Evolutionary conservation across 2,888 invertebrate genomes (phyloP).

Genomic region (Aplocera efformata): DNA sequence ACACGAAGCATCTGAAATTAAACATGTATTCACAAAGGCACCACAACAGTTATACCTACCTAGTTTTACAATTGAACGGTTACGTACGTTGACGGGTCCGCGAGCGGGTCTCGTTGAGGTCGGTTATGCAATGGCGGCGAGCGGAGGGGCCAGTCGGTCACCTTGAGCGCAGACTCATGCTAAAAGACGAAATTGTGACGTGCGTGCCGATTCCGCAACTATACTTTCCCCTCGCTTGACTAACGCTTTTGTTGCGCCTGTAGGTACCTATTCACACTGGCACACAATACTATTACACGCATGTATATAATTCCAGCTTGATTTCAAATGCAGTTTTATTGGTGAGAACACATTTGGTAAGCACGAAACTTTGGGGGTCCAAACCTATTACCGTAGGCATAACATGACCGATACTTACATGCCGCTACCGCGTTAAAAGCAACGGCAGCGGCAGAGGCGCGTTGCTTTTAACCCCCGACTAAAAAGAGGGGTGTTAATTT

Average conservation of each 20-base stretch:
- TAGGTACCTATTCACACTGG: conserved; percentile 37
- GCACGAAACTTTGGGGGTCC: too few relatives aligned
- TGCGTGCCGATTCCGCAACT: conserved; percentile 45
- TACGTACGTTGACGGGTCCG: conserved; percentile 47
- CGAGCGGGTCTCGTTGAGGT: conserved; percentile 39
- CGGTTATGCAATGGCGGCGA: conserved; percentile 48
- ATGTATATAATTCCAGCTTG: conserved; percentile 27
- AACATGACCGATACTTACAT: too few relatives aligned
- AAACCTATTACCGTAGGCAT: too few relatives aligned
- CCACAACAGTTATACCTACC: conserved; percentile 8
- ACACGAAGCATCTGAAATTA: conserved; percentile 52
- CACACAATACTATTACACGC: conserved; percentile 24
- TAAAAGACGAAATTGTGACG: conserved; percentile 38
- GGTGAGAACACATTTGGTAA: too few relatives aligned
- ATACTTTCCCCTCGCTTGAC: conserved; percentile 51
- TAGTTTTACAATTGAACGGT: conserved; percentile 18
- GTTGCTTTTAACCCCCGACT: too few relatives aligned
- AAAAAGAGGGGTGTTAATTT: too few relatives aligned
- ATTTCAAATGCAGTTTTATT: too few relatives aligned
- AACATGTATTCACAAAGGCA: conserved; percentile 24
- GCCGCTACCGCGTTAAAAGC: too few relatives aligned
- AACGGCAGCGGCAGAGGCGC: too few relatives aligned
- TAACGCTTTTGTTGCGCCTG: conserved; percentile 29
- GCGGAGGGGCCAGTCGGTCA: conserved; percentile 46
- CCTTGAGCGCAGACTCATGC: conserved; percentile 58